Evolutionary conservation across 2,888 invertebrate genomes (phyloP).

Genomic region (Mesoligia furuncula): DNA sequence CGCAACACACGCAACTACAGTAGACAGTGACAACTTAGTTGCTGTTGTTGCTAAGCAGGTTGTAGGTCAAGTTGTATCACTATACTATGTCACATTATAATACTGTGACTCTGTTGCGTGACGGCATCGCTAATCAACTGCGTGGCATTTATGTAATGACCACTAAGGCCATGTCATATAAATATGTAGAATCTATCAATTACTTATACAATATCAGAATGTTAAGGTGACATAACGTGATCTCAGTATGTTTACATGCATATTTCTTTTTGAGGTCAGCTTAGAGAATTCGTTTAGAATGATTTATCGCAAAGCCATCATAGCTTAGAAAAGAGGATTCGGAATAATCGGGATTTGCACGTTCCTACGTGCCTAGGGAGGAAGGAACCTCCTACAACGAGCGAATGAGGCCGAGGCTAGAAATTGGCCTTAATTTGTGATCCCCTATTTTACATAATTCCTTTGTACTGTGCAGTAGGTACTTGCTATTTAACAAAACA

Average conservation of each 20-base stretch:
- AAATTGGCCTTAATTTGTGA: neutral
- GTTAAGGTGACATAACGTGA: conserved; percentile 47
- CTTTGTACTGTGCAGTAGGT: neutral
- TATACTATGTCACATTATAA: neutral
- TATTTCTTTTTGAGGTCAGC: conserved; percentile 39
- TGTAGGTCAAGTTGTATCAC: conserved; percentile 44
- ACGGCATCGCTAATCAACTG: conserved; percentile 21
- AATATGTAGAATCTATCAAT: conserved; percentile 38
- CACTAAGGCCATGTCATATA: conserved; percentile 20
- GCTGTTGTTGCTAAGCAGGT: conserved; percentile 3
- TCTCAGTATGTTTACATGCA: conserved; percentile 3
- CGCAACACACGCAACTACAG: neutral
- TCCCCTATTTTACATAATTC: neutral
- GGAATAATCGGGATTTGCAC: neutral
- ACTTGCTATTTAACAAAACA: conserved; percentile 14
- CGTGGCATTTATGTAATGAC: conserved; percentile 34
- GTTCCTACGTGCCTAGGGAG: neutral
- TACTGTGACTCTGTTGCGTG: neutral
- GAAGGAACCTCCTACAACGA: neutral
- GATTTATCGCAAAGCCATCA: neutral
- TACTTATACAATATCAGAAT: conserved; percentile 44
- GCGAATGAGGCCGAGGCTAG: neutral
- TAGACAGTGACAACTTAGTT: conserved; percentile 5
- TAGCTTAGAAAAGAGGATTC: neutral
- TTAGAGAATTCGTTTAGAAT: conserved; percentile 21